Base-by-base conservation (phyloP, 92 coral and sea anemone species). In the Palythoa grandis region DNA sequence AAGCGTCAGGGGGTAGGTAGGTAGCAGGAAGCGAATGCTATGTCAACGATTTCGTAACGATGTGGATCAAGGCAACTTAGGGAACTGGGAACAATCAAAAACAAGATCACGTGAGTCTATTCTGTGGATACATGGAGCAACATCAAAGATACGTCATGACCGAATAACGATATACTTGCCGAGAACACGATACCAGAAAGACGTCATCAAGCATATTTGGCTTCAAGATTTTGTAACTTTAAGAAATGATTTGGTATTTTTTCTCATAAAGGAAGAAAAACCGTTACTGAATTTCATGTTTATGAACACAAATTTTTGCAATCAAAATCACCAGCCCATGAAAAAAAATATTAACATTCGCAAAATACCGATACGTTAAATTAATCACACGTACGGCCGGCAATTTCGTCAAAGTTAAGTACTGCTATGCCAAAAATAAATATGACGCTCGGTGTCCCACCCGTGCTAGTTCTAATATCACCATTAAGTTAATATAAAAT, bases 1-100 rank as follows among this genome's bases (percentile, higher is more conserved):
- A 75, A 79, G 48, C 87, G 52, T 83, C 91, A 13, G 78, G 89
- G 89, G 91, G 86, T 57, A 85, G 89, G 92, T n/a, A 61, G 66
- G 71, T 52, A 52, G 50, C 13, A 77, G 84, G 84, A 80, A 66
- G 47, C 70, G 65, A 66, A 24, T 58, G 47, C n/a, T 79, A 63
- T 79, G 72, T 38, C 52, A 78, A 76, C 39, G 66, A 76, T 22
- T 76, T 76, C 63, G 63, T 76, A 76, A 23, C 79, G n/a, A 10
- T 52, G 58, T 43, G 50, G 9, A 6, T 63, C 19, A 19, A 19
- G 11, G 4, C 23, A 22, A 65, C 22, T 15, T 29, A 7, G 19
- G n/a, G 6, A 11, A 76, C 37, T 53, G 4, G 78, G 53, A n/a
- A 38, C 57, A 40, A 57, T 76, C 19, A 52, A 25, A 53, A 2